Evolutionary conservation across 1,140 invertebrate genomes (phyloP), one percentile per base, ranked within the genome.

Genomic region (Hycleus cichorii): DNA sequence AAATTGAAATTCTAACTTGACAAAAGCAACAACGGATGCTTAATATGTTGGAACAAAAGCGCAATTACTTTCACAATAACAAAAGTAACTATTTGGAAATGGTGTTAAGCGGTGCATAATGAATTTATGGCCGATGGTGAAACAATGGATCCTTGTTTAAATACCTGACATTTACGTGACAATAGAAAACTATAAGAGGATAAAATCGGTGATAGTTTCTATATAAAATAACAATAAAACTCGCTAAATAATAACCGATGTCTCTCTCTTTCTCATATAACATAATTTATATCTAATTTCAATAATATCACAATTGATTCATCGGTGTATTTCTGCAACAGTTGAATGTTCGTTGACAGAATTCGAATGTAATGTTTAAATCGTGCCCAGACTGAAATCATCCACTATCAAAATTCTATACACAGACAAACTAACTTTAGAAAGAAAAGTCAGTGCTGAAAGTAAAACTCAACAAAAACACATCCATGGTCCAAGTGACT

Each of bases 291-390:
- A 32, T 32, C 32, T 52, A 40, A 59, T 59, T 59, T 59, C 57
- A 59, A 53, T 59, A 59, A 59, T 53, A 45, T 47, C 57, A 46
- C 47, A 45, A 49, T 48, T 59, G 57, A 59, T 59, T 49, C 57
- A 38, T 39, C 53, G 57, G 4, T 32, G 50, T 59, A 59, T 59
- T 59, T 59, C 57, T 59, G 57, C 57, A 59, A 59, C 57, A 59
- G 57, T 53, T 59, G 57, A 59, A 54, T 45, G 46, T 59, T 48
- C 57, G 57, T 54, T 52, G 50, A 49, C 50, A 44, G 57, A 59
- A 59, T 59, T 50, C 50, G 45, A 59, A 59, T 59, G 57, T 59
- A 59, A 59, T 59, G 57, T 42, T 32, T 42, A 12, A 39, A 47
- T 39, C 57, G 57, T 59, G 57, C 52, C 49, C 44, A 40, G 57